Conservation (phyloP, 2,113 vertebrate species). For the Crocuta crocuta region DNA sequence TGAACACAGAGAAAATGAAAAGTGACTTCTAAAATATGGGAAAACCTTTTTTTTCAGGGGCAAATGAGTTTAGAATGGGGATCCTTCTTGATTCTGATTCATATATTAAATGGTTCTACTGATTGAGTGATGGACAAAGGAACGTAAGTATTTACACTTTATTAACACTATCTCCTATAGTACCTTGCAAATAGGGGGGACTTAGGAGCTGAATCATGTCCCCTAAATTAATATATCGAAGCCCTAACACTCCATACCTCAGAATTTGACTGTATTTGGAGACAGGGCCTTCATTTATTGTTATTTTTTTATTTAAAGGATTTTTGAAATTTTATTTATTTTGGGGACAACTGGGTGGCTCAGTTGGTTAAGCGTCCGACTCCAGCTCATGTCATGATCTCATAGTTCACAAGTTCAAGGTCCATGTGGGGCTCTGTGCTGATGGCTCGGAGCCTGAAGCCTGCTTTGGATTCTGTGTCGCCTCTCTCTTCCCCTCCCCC, state of each 20-base stretch:
- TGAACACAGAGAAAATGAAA: not conserved
- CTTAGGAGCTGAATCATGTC: not conserved
- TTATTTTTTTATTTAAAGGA: too few species aligned
- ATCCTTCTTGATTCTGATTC: not conserved
- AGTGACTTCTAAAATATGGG: not conserved
- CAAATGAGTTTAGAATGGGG: not conserved
- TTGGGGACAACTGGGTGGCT: too few species aligned
- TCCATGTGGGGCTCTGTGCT: too few species aligned
- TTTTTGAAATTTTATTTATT: too few species aligned
- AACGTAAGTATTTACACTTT: not conserved
- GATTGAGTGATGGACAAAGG: not conserved
- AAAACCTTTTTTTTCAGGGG: not conserved
- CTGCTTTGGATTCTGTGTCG: too few species aligned
- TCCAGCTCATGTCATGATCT: too few species aligned
- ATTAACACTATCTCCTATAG: not conserved
- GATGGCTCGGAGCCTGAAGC: too few species aligned
- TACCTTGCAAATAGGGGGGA: not conserved
- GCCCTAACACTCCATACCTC: not conserved
- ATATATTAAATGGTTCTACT: not conserved
- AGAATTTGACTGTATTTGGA: constrained; percentile 13
- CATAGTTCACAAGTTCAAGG: too few species aligned
- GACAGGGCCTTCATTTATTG: not conserved
- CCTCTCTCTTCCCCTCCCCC: too few species aligned
- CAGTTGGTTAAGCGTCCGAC: too few species aligned
- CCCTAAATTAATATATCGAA: not conserved